Percentiles rank a stretch among this genome's conserved stretches.
These are phyloP conservation scores for Dipus sagitta DNA, from an alignment of 2,797 vertebrate species.

Conservation along the genomic window DNA sequence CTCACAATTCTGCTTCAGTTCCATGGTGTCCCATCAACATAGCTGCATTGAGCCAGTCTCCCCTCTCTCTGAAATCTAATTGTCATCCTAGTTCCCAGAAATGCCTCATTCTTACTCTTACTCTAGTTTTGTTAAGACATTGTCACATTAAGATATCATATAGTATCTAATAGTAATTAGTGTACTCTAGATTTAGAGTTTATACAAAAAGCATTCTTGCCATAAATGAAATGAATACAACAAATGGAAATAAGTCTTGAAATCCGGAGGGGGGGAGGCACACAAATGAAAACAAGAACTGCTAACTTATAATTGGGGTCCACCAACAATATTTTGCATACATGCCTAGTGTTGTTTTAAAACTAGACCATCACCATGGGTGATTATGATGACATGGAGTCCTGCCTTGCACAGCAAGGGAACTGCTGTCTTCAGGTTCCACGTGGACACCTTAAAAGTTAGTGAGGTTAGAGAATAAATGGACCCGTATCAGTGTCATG, in stretches of 20 bases:
- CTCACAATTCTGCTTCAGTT: not conserved
- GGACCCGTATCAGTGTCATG: not conserved
- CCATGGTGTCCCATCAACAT: not conserved
- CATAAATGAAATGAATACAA: not conserved
- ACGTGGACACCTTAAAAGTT: not conserved
- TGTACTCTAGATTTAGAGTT: not conserved
- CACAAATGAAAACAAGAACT: not conserved
- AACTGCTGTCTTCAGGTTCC: not conserved
- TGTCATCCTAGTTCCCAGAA: not conserved
- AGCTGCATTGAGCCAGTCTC: not conserved
- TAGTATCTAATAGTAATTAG: not conserved
- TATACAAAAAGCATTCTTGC: not conserved
- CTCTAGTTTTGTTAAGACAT: not conserved
- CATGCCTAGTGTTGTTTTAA: not conserved
- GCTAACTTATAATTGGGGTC: not conserved
- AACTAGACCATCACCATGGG: no score
- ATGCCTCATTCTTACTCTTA: rapidly evolving
- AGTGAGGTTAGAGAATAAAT: not conserved
- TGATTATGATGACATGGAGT: not conserved
- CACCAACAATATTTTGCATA: not conserved
- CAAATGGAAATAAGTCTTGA: not conserved
- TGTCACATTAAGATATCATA: not conserved
- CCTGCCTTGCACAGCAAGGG: not conserved
- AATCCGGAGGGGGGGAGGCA: no score
- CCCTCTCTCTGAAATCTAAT: not conserved